Base-by-base conservation (phyloP, 1,140 invertebrate species). In the Bemisia tabaci region DNA sequence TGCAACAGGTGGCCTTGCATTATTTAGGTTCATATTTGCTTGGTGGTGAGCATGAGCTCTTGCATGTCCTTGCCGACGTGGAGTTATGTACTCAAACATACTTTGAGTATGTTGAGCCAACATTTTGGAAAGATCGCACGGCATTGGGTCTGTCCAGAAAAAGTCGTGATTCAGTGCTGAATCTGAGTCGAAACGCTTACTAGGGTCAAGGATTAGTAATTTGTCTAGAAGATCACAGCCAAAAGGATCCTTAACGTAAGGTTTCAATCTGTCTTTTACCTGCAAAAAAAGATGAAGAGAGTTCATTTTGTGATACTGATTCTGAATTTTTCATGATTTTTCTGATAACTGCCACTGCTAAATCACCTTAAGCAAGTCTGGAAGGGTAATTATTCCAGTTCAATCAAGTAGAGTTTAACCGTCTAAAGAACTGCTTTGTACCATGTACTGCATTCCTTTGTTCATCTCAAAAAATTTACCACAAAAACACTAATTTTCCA, bases 61-160 rank as follows among this genome's bases (percentile, higher is more conserved):
- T 70, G 87, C 82, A 67, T 89, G 86, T 9, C 84, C 84, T 2
- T 85, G 82, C 68, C 90, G 73, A 17, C 87, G 77, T 0, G 92
- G 93, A 0, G 94, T 92, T 61, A 96, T 78, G 75, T 92, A 97
- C 77, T 97, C 95, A 75, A 97, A 97, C 94, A 97, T 97, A 75
- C 92, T 95, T 71, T 94, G 92, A 0, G 87, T 88, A 75, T 96
- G 93, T 73, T 95, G 91, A 0, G 91, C 91, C 61, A 98, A 78
- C 93, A 97, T 97, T 79, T 91, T 92, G 26, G 85, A 89, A 1
- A 97, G 79, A 74, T 96, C 93, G 74, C 86, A 88, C 0, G 95
- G 94, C 87, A 95, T 91, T 26, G 97, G 96, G 76, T 97, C 94
- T 1, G 87, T 92, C 93, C 94, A 98, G 77, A 98, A 99, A 77